Conservation (phyloP, 2,797 vertebrate genomes). For the Parotocinclus haroldoi region DNA sequence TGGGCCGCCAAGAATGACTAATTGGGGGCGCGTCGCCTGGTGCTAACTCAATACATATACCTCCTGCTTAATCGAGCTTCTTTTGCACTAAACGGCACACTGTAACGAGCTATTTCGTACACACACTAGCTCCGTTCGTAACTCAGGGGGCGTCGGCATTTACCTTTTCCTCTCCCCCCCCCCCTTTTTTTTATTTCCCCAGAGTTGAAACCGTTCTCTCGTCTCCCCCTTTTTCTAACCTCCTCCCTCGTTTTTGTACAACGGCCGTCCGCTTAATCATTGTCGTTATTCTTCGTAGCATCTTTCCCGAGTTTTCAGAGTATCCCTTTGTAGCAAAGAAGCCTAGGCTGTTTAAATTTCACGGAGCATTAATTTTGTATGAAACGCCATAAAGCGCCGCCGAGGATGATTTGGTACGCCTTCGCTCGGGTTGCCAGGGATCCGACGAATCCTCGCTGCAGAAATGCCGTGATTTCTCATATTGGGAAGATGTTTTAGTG, state of each 20-base stretch:
- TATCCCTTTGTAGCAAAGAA: conserved; percentile 67
- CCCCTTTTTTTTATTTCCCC: no score
- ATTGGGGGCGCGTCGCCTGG: conserved; percentile 70
- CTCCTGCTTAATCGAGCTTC: conserved; percentile 77
- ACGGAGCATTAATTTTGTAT: conserved; percentile 66
- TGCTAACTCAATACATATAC: conserved; percentile 79
- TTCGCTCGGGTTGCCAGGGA: conserved; percentile 70
- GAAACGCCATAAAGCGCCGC: conserved; percentile 25
- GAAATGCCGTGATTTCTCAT: conserved; percentile 78
- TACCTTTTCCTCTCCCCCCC: conserved; percentile 76
- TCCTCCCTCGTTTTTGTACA: no score
- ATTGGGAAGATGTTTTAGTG: conserved; percentile 79
- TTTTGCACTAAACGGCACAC: conserved; percentile 82
- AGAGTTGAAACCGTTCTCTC: conserved; percentile 65
- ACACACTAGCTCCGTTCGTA: conserved; percentile 79
- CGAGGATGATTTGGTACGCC: conserved; percentile 65
- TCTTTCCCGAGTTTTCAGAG: conserved; percentile 56
- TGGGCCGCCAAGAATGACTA: conserved; percentile 61
- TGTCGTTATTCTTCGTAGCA: no score
- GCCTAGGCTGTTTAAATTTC: conserved; percentile 67
- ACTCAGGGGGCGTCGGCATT: conserved; percentile 83
- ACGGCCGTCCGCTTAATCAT: no score
- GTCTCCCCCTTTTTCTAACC: no score
- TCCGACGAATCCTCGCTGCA: conserved; percentile 68
- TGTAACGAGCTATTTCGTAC: conserved; percentile 79